Percentiles rank a stretch among this genome's conserved stretches.
Conservation (phyloP, 2,888 invertebrate genomes). For the Habroteleia sp. region DNA sequence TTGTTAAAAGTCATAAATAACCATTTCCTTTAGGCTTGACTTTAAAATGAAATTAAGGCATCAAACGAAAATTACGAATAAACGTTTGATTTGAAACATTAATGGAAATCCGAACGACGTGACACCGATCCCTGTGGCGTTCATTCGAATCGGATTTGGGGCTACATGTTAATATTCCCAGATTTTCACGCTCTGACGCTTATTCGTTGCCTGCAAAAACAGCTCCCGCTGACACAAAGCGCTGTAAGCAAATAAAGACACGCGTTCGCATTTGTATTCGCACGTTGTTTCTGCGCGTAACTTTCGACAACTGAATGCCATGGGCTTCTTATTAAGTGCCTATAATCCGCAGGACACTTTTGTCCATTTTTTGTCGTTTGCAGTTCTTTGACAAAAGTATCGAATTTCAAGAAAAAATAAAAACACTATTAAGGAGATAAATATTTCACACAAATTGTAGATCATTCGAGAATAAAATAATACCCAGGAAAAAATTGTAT, state of each 20-base stretch:
- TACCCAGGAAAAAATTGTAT: too few species aligned
- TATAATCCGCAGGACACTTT: constrained; percentile 46
- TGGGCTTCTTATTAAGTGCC: constrained; percentile 48
- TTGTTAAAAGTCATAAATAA: too few species aligned
- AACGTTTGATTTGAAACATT: constrained; percentile 34
- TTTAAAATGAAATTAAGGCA: constrained; percentile 26
- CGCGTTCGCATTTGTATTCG: constrained; percentile 47
- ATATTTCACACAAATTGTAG: too few species aligned
- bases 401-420: too few species aligned
- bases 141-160: constrained; percentile 65
- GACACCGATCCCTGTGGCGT: constrained; percentile 56
- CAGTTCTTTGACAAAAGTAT: background rate
- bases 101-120: constrained; percentile 39
- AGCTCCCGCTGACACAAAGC: constrained; percentile 61
- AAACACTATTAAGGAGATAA: too few species aligned
- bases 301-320: constrained; percentile 46
- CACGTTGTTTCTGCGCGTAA: constrained; percentile 48
- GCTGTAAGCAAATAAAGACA: constrained; percentile 66
- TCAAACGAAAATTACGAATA: constrained; percentile 23
- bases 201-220: constrained; percentile 71
- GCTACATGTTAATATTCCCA: constrained; percentile 65
- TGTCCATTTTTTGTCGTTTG: constrained; percentile 32
- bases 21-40: too few species aligned
- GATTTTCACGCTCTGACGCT: constrained; percentile 74
- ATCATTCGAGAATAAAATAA: too few species aligned